phyloP scores from a whole-genome alignment of 1,140 invertebrate species.

The Caerostris darwini region DNA sequence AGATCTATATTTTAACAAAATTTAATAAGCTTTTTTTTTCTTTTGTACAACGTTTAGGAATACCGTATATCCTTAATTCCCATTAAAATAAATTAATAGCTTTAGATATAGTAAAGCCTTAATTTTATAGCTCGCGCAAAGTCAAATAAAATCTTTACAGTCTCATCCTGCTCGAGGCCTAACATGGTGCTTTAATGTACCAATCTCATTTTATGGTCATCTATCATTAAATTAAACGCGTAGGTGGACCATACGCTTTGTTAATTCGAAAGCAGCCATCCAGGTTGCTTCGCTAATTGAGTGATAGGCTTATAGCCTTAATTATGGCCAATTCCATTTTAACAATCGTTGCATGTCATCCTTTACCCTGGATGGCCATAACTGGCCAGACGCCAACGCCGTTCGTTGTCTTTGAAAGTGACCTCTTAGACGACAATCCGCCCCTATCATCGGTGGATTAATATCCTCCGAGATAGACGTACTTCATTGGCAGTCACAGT shows the following conservation, averaged over 20 bases:
- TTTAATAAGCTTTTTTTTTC: too few relatives aligned
- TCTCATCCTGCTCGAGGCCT: neutral
- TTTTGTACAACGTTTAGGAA: too few relatives aligned
- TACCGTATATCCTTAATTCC: neutral
- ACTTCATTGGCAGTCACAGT: slow-evolving; percentile 31
- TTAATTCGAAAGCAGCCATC: slow-evolving; percentile 40
- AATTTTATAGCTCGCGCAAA: neutral
- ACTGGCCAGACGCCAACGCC: slow-evolving; percentile 39
- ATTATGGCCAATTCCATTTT: slow-evolving; percentile 31
- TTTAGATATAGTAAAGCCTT: neutral
- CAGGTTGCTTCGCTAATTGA: slow-evolving; percentile 36
- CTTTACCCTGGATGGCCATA: slow-evolving; percentile 1
- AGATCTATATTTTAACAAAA: too few relatives aligned
- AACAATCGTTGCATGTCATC: slow-evolving; percentile 46
- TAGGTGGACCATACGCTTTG: slow-evolving; percentile 25
- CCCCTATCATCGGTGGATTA: slow-evolving; percentile 7
- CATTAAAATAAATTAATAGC: neutral
- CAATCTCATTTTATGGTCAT: slow-evolving; percentile 9
- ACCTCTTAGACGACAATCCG: slow-evolving; percentile 51
- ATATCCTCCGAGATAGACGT: slow-evolving; percentile 18
- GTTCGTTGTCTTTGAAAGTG: slow-evolving; percentile 39
- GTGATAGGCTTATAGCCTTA: slow-evolving; percentile 42
- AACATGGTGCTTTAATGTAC: neutral
- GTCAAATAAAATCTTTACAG: neutral
- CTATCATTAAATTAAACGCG: slow-evolving; percentile 37